Evolutionary conservation across 2,797 vertebrate species (phyloP), one percentile per base, ranked within the genome.

Genomic region (Diplodus puntazzo): DNA sequence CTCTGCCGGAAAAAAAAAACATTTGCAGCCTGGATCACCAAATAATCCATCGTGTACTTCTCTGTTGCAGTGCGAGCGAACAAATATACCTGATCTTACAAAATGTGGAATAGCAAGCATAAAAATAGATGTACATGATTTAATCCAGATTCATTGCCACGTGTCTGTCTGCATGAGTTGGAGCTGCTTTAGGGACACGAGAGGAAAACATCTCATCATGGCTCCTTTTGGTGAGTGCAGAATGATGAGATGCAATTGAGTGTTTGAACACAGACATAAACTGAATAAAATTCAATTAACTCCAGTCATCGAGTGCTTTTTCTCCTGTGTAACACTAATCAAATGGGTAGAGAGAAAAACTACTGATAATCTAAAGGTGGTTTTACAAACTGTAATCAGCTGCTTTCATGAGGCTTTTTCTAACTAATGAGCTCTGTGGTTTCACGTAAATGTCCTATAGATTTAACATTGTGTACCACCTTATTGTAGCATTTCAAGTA

Each of bases 301-400:
- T 21, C 2, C 14, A 39, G 68, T 77, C 46, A 59, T 73, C 20
- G n/a, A 65, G 42, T 57, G 23, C 52, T 27, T 27, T 11, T 16
- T 55, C 23, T 71, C 13, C 11, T 61, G 23, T 23, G 75, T 74
- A 66, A 11, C 45, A 42, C 3, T n/a, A 14, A 80, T 69, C 25
- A 74, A 63, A 61, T 50, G 59, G 21, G 45, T 60, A n/a, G 46
- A 54, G 23, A 27, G 49, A 34, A 63, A 74, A 74, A 53, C 21
- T 39, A 18, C 46, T 46, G 39, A 69, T 75, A 49, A 39, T 59
- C 5, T 30, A 54, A 34, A 42, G 30, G 45, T 11, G 54, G 20
- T 27, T 77, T 78, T 58, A 12, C 21, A 69, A 66, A 80, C 21
- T 59, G 59, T 27, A 64, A 69, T 27, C 34, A 75, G 59, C 20